Base-by-base conservation (phyloP, 1,140 invertebrate genomes). In the Euglossa dilemma region DNA sequence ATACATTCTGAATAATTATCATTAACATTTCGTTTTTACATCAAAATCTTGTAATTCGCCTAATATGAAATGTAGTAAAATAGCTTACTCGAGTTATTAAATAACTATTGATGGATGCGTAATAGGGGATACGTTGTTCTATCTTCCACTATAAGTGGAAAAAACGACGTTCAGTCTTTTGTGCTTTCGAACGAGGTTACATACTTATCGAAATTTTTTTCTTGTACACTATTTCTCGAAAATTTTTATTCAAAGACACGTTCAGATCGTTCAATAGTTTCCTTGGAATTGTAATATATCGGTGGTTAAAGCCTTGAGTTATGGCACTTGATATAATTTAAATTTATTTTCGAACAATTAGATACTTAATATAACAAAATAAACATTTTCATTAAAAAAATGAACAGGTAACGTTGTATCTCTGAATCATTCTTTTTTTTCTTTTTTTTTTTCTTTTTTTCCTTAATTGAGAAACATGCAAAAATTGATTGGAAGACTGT, bases 141-240 rank as follows among this genome's bases (percentile, higher is more conserved):
- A 67, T 36, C 18, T 57, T 69, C 28, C 80, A 67, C 7, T 20
- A 14, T n/a, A 25, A n/a, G 45, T 28, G 63, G 20, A 57, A 47
- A 52, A 57, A 57, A 52, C 54, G 43, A 76, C 45, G 73, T 76
- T 82, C 73, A 82, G 80, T 82, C 80, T 82, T 82, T 69, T 57
- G 11, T 69, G 52, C 50, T 43, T 63, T 54, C 50, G n/a, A 54
- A 64, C 25, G 28, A 57, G 18, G 16, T 47, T 76, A 2, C 52
- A 73, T 20, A 18, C 3, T 75, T 56, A 28, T 16, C 9, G n/a
- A 80, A 25, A 28, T 50, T 57, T 47, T 54, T 50, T 56, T 54
- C 50, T 78, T 57, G 28, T n/a, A 23, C 14, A 23, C 43, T 20
- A 56, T 57, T 43, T 76, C 4, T 61, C 7, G 4, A 16, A 28